Evolutionary conservation across 2,888 invertebrate species (phyloP).

Genomic region (Aricia artaxerxes): DNA sequence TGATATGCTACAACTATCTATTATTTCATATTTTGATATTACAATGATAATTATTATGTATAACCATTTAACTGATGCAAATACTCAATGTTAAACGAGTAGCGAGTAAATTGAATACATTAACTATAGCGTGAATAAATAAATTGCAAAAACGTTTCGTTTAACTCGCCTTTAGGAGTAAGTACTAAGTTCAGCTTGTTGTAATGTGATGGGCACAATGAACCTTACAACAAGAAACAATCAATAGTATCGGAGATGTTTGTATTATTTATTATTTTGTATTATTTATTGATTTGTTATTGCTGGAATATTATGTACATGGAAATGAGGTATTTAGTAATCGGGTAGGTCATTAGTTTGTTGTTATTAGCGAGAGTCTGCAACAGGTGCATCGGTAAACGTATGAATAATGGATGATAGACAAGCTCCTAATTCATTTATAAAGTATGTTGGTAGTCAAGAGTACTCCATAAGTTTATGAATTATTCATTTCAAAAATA

Average conservation of each 20-base stretch:
- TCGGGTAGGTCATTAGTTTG: constrained; percentile 35
- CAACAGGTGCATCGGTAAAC: constrained; percentile 49
- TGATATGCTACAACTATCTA: too few relatives aligned
- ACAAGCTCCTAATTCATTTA: constrained; percentile 60
- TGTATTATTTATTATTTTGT: background rate
- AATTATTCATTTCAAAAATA: background rate
- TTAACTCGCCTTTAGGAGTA: too few relatives aligned
- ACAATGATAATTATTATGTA: background rate
- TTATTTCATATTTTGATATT: too few relatives aligned
- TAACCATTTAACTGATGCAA: background rate
- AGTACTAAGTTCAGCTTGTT: too few relatives aligned
- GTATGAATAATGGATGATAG: constrained; percentile 61
- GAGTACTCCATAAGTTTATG: background rate
- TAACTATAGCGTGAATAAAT: background rate
- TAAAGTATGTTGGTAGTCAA: constrained; percentile 42
- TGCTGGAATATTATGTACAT: background rate
- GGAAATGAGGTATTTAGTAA: background rate
- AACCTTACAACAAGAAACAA: background rate
- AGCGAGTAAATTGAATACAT: constrained; percentile 8
- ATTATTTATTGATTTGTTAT: background rate
- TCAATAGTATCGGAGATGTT: background rate
- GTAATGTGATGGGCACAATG: too few relatives aligned
- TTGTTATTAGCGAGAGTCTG: constrained; percentile 35
- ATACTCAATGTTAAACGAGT: background rate
- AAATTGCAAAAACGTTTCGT: background rate